These are phyloP conservation scores for Bungarus multicinctus DNA, from an alignment of 2,113 vertebrate species.

Conservation along the genomic window DNA sequence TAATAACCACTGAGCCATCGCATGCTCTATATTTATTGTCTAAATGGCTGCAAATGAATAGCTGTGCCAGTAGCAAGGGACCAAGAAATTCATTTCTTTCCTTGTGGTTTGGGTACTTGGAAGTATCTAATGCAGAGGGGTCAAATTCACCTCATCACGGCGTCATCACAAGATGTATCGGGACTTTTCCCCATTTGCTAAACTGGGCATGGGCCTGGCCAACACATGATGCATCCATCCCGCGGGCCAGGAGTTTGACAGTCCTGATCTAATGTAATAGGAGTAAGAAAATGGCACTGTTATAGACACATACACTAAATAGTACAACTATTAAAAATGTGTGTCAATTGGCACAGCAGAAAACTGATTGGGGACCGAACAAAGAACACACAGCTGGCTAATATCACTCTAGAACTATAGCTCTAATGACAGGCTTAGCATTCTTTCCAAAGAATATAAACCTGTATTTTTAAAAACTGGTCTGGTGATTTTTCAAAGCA, in stretches of 20 bases:
- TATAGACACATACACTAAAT: not conserved
- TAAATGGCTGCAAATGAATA: not conserved
- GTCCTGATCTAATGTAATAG: not conserved
- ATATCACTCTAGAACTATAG: not conserved
- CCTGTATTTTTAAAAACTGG: not conserved
- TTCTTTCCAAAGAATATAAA: not conserved
- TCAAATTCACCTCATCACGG: too few relatives aligned
- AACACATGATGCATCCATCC: too few relatives aligned
- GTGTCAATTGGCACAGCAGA: not conserved
- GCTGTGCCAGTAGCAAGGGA: not conserved
- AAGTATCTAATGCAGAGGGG: not conserved
- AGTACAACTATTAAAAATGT: not conserved
- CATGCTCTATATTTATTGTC: not conserved
- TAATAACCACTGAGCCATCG: not conserved
- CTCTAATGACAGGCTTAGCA: not conserved
- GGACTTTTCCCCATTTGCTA: too few relatives aligned
- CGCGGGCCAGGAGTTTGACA: too few relatives aligned
- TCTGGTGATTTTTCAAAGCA: not conserved
- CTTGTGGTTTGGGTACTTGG: not conserved
- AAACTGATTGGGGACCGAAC: not conserved
- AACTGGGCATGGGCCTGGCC: too few relatives aligned
- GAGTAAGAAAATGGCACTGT: not conserved
- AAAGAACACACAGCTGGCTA: not conserved
- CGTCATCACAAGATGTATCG: fast-evolving
- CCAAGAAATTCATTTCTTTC: not conserved